Evolutionary conservation across 2,797 vertebrate genomes (phyloP), one percentile per base, ranked within the genome.

Genomic region (Podarcis siculus): DNA sequence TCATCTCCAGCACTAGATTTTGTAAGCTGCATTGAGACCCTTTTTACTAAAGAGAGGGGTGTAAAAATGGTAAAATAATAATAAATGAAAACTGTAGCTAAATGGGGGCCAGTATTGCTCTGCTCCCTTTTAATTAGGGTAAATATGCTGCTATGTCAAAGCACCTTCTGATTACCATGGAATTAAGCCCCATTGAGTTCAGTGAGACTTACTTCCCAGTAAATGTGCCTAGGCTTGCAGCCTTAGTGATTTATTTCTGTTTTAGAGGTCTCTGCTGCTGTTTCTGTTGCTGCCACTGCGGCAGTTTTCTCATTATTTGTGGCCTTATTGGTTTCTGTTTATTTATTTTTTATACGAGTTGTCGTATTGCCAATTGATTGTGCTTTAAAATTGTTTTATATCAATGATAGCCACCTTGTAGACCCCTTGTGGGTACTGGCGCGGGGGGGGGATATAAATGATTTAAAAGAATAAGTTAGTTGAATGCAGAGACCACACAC

Each of bases 261-360:
- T 39, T 42, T 30, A 35, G 64, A 66, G 37, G 61, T 67, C 25
- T 39, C 13, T 5, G 3, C 13, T 30, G 61, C 61, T 19, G 61
- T 42, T 66, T 25, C 64, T 7, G 32, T 82, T 27, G 35, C 61
- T 82, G 61, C 17, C 21, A 64, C 61, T 17, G 35, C 39, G 39
- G 80, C 30, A 64, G 39, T 67, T 66, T 66, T 82, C 80, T 67
- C 80, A 82, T 82, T 67, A 82, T 82, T 67, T 82, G 80, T 82
- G 61, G 35, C 37, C 39, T 82, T 67, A 82, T 82, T 42, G 37
- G 35, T 61, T 67, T 39, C 79, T 81, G 67, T 82, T 82, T 82
- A 82, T 64, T 82, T 81, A 55, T 66, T 80, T 80, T 80, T 82
- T 67, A 67, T 82, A 39, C 9, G 80, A 42, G 61, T 67, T 27